Percentiles rank a stretch among this genome's conserved stretches.
phyloP scores from a whole-genome alignment of 1,140 invertebrate species.

The Camponotus pennsylvanicus region DNA sequence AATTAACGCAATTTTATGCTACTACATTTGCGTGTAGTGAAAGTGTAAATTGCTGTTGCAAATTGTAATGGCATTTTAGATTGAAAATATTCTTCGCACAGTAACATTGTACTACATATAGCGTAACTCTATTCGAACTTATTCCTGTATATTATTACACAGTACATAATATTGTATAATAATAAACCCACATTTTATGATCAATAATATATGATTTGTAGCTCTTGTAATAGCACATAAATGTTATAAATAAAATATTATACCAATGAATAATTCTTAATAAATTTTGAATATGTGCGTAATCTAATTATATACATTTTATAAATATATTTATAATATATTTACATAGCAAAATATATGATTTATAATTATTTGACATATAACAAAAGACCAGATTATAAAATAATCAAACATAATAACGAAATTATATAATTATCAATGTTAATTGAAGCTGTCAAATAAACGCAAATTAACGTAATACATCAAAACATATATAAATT shows the following conservation, averaged over 20 bases:
- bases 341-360: neutral
- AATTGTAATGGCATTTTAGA: constrained; percentile 22
- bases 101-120: neutral
- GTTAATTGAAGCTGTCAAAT: constrained; percentile 6
- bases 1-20: neutral
- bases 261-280: constrained; percentile 17
- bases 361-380: neutral
- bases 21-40: neutral
- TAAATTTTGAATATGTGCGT: neutral
- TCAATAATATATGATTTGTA: neutral
- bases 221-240: neutral
- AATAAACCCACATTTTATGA: neutral
- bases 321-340: neutral
- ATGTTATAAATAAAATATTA: neutral
- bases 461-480: neutral
- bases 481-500: neutral
- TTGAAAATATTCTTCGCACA: neutral
- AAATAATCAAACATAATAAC: neutral
- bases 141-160: neutral
- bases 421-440: neutral
- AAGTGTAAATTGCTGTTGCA: constrained; percentile 26
- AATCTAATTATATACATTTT: neutral
- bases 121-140: neutral
- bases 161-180: neutral
- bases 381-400: neutral